phyloP scores from a whole-genome alignment of 2,797 vertebrate genomes.

The Ataeniobius toweri region DNA sequence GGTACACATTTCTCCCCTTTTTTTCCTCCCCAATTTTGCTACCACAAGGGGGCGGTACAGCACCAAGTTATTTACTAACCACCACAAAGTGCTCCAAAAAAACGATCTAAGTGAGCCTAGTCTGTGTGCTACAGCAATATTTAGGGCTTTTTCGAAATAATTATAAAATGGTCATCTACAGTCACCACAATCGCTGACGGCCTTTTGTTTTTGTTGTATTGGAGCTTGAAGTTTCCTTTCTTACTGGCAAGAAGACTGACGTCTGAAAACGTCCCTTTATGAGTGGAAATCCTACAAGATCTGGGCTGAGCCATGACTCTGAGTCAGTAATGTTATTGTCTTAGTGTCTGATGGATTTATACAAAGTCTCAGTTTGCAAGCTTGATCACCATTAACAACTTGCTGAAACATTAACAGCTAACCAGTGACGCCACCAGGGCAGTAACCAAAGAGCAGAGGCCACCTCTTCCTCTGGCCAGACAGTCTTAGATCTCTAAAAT shows the following conservation, averaged over 20 bases:
- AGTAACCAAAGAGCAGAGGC: not conserved
- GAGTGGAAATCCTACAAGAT: not conserved
- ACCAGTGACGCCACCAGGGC: not conserved
- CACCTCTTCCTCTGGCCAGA: not conserved
- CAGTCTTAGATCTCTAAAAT: not conserved
- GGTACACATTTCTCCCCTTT: no score
- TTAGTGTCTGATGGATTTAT: not conserved
- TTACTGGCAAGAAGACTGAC: not conserved
- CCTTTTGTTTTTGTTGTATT: not conserved
- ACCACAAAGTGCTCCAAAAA: not conserved
- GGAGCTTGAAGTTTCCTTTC: not conserved
- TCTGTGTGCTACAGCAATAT: not conserved
- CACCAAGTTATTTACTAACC: not conserved
- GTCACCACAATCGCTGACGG: not conserved
- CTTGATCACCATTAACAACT: not conserved
- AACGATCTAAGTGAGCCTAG: not conserved
- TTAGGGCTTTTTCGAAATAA: not conserved
- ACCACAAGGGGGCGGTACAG: no score
- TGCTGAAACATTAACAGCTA: not conserved
- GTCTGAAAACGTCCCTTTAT: not conserved
- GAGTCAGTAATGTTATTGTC: not conserved
- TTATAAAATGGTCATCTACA: not conserved
- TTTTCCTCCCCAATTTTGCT: no score
- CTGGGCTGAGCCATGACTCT: not conserved
- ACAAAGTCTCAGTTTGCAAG: not conserved